A percentile compares a stretch with the other conserved stretches of the same genome.
These are phyloP conservation scores for Anguilla rostrata DNA, from an alignment of 2,113 vertebrate species.

Conservation along the genomic window DNA sequence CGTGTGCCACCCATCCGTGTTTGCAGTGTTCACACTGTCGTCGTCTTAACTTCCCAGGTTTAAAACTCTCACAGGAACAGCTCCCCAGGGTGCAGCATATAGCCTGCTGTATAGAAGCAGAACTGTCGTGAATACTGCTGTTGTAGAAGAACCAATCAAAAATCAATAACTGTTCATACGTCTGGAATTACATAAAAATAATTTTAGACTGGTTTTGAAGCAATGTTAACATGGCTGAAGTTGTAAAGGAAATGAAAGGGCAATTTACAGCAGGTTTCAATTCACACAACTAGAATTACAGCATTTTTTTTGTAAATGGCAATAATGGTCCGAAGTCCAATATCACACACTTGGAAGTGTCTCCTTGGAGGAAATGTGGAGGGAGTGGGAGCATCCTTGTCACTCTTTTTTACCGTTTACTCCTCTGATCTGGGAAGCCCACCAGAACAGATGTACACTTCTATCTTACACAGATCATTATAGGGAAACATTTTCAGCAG, in stretches of 20 bases:
- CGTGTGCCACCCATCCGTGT: slow-evolving; percentile 97
- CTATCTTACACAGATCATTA: background rate
- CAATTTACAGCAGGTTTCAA: background rate
- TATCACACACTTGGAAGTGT: background rate
- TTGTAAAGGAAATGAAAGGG: background rate
- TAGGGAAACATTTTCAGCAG: slow-evolving; percentile 13
- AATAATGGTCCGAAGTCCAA: background rate
- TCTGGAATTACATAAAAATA: background rate
- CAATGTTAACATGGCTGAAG: background rate
- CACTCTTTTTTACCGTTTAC: background rate
- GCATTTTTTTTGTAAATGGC: background rate
- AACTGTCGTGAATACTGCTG: background rate
- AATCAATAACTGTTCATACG: background rate
- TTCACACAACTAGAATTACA: background rate
- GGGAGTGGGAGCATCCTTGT: background rate
- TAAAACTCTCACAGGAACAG: slow-evolving; percentile 91
- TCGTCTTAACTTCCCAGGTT: slow-evolving; percentile 88
- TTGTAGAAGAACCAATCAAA: background rate
- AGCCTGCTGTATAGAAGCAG: slow-evolving; percentile 71
- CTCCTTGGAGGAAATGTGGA: background rate
- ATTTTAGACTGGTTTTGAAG: background rate
- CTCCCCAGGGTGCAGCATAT: slow-evolving; percentile 91
- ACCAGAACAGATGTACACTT: background rate
- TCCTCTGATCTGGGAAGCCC: background rate
- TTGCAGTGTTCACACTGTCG: slow-evolving; percentile 93